Base-by-base conservation (phyloP, 2,797 vertebrate species). In the Liparis tanakae region DNA sequence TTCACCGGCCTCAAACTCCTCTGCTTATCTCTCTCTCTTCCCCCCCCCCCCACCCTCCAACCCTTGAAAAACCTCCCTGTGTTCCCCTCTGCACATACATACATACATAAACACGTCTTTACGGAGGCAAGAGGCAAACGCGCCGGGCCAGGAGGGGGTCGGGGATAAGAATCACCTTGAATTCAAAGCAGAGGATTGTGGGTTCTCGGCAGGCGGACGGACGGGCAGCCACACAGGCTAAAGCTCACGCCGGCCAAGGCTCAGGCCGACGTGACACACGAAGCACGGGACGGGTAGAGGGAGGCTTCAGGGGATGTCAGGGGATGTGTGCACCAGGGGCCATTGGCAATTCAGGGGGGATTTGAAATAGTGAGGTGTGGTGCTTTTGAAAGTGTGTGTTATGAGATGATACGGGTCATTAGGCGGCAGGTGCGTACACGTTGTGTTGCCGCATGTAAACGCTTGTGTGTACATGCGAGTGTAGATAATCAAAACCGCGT, bases 31-130 rank as follows among this genome's bases (percentile, higher is more conserved):
- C 87, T 30, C 25, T 30, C 25, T 30, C 25, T 30, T 30, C 25
- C 25, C 25, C 25, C 25, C 25, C 25, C 25, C 25, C 25, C 25
- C 25, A 30, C 25, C 85, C 82, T 70, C 85, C 87, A 87, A 85
- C 93, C 91, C 89, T 91, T 88, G 88, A 92, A 94, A 92, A 91
- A 90, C 62, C 88, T 89, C 85, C 90, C 89, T 84, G 76, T 90
- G 89, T 92, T 92, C 90, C 88, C 85, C 88, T 89, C 90, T 82
- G 81, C 91, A 94, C 92, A 94, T 94, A 91, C 92, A 93, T 89
- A 93, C 94, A 95, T 95, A 94, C 90, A 94, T 94, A 95, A 95
- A 94, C 91, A 90, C 90, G 53, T 93, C 93, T 94, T 94, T 93
- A 94, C 93, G 93, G 92, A 94, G 90, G 93, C 91, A 86, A 87